Base-by-base conservation (phyloP, 2,888 invertebrate genomes). In the Euzophera pinguis region DNA sequence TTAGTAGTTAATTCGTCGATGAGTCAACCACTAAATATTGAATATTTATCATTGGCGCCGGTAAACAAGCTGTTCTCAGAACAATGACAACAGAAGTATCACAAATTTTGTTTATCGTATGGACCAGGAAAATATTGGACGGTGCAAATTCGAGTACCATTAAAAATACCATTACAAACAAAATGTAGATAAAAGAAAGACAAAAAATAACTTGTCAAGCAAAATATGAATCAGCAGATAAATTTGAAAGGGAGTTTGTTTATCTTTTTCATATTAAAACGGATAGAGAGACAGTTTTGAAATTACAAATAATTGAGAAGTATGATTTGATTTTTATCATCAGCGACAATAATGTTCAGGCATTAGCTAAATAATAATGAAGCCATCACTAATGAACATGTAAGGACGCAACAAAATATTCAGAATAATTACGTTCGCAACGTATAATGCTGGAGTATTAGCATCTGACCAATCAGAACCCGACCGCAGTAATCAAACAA, bases 11-110 rank as follows among this genome's bases (percentile, higher is more conserved):
- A 37, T 43, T 48, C 13, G 37, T 6, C 27, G 35, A 22, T 48
- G 48, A 49, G 38, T 49, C 48, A 49, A 38, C 22, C 48, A 10
- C 13, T 29, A 38, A 49, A 39, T 49, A 49, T 48, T 37, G 37
- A 49, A 49, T 49, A 49, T 49, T 38, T 39, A 49, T 49, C 27
- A 49, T 29, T 39, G 6, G 38, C 27, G 38, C 14, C 38, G 48
- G n/a, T 29, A 10, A 32, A 45, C 29, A 13, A 3, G n/a, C 29
- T 8, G 10, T 49, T 49, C 48, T 48, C 22, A 17, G 47, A 48
- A 48, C 16, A 34, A 48, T 35, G 22, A 48, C 34, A 34, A 17
- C 47, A 16, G 34, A 47, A 17, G 35, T 47, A 47, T 47, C 29
- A 29, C 13, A 43, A 29, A 13, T 43, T n/a, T 29, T 29, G 43